These are phyloP conservation scores for Diaperis boleti DNA, from an alignment of 2,888 invertebrate species.

Conservation along the genomic window DNA sequence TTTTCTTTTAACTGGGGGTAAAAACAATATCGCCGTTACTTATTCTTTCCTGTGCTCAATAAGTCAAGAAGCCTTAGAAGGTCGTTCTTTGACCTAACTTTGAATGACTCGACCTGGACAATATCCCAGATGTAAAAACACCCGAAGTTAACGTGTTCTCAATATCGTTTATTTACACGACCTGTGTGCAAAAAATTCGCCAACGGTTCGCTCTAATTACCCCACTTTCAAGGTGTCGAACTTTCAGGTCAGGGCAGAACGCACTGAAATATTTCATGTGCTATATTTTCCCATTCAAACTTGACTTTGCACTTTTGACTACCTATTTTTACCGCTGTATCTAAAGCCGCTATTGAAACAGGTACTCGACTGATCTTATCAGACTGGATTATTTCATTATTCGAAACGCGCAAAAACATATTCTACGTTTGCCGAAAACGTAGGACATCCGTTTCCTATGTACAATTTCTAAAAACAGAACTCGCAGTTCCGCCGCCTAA, in stretches of 20 bases:
- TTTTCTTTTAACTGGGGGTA: too few relatives aligned
- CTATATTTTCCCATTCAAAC: not conserved
- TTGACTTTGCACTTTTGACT: conserved; percentile 1
- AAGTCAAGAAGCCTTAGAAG: too few relatives aligned
- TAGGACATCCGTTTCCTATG: not conserved
- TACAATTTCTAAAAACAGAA: not conserved
- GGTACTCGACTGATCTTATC: not conserved
- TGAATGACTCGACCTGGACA: too few relatives aligned
- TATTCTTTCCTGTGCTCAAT: too few relatives aligned
- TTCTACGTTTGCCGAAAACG: too few relatives aligned
- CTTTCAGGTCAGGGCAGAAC: too few relatives aligned
- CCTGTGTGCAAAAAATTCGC: too few relatives aligned
- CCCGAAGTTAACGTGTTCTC: too few relatives aligned
- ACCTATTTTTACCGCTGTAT: not conserved
- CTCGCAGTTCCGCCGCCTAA: conserved; percentile 1
- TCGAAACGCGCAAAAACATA: not conserved
- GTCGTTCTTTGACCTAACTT: too few relatives aligned
- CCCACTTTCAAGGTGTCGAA: not conserved
- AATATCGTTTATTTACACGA: too few relatives aligned
- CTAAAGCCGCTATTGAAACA: not conserved
- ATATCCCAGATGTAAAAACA: too few relatives aligned
- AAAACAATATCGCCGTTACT: too few relatives aligned
- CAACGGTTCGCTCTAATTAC: not conserved
- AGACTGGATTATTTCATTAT: not conserved
- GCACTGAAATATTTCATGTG: not conserved